These are phyloP conservation scores for Protosalanx chinensis DNA, from an alignment of 2,797 vertebrate species.

Conservation along the genomic window DNA sequence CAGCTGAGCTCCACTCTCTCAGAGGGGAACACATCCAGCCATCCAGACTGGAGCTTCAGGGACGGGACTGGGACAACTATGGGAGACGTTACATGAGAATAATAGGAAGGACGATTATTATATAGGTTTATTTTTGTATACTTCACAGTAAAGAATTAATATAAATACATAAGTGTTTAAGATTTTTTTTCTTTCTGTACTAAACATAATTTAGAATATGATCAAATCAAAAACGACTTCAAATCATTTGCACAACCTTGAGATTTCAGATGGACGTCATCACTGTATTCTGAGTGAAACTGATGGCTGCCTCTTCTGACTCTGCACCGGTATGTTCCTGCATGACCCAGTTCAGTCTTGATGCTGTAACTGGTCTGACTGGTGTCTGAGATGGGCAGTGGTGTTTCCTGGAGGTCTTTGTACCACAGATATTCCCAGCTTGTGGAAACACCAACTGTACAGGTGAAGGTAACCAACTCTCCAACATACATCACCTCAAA, in stretches of 20 bases:
- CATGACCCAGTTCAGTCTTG: not conserved
- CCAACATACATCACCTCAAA: conserved; percentile 3
- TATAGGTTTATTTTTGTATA: not conserved
- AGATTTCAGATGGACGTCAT: not conserved
- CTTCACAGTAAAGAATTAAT: not conserved
- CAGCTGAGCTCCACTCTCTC: conserved; percentile 57
- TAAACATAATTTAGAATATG: not conserved
- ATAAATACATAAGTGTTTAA: not conserved
- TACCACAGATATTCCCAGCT: conserved; percentile 20
- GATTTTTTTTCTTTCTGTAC: not conserved
- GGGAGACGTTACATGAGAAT: not conserved
- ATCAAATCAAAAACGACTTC: not conserved
- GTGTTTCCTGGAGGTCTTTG: not conserved
- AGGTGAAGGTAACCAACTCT: conserved; percentile 9
- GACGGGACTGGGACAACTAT: conserved; percentile 12
- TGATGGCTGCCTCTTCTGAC: conserved; percentile 34
- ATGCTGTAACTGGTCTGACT: not conserved
- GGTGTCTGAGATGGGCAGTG: not conserved
- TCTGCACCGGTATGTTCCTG: conserved; percentile 50
- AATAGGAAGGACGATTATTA: not conserved
- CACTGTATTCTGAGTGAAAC: conserved; percentile 10
- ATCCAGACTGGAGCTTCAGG: conserved; percentile 13
- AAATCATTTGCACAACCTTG: not conserved
- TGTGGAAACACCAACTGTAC: not conserved
- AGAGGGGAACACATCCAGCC: conserved; percentile 44